These are phyloP conservation scores for Bungarus multicinctus DNA, from an alignment of 2,113 vertebrate species.

Conservation along the genomic window DNA sequence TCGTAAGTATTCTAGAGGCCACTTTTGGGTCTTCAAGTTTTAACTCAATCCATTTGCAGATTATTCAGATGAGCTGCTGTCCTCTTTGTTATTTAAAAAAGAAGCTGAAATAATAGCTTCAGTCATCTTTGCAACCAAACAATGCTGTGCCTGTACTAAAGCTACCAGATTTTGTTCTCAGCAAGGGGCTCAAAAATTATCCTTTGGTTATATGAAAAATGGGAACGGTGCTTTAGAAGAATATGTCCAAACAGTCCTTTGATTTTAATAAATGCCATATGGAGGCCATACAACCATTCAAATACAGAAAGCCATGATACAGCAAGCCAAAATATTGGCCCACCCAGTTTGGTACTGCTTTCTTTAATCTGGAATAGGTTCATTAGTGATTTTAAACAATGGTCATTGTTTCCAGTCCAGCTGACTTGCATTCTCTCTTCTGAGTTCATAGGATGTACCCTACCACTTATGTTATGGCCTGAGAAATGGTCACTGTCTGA, in stretches of 20 bases:
- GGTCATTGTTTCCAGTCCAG: not conserved
- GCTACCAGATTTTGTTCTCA: not conserved
- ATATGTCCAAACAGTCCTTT: not conserved
- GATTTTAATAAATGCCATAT: not conserved
- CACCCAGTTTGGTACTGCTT: not conserved
- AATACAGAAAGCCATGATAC: not conserved
- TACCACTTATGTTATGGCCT: not conserved
- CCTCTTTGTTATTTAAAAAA: not conserved
- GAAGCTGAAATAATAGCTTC: not conserved
- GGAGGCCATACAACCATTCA: not conserved
- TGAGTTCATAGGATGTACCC: not conserved
- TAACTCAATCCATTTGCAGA: constrained; percentile 4
- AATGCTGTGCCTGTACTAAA: not conserved
- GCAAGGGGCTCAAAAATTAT: not conserved
- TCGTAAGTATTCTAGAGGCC: constrained; percentile 22
- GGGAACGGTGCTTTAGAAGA: not conserved
- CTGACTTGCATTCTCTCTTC: not conserved
- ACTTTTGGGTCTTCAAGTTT: not conserved
- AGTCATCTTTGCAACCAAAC: not conserved
- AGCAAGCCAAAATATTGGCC: not conserved
- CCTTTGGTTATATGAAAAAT: not conserved
- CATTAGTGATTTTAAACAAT: not conserved
- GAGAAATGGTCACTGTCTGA: not conserved
- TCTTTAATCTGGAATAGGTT: not conserved
- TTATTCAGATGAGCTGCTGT: not conserved